Base-by-base conservation (phyloP, 2,888 invertebrate species). In the Tolmerus cingulatus region DNA sequence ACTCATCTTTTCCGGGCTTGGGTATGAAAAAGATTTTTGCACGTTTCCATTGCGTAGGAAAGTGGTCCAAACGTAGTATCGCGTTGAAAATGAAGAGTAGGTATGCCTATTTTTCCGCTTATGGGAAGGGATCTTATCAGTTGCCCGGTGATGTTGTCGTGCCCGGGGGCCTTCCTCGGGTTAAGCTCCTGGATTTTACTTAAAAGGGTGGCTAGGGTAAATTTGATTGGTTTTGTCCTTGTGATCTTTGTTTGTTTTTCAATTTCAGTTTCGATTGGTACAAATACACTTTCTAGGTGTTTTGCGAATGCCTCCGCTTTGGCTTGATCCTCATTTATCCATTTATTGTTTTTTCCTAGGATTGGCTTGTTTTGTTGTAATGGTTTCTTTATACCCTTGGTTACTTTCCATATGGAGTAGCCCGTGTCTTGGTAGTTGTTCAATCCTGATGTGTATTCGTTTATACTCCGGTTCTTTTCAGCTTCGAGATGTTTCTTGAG, bases 321-420 rank as follows among this genome's bases (percentile, higher is more conserved):
- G 16, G 82, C 57, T 82, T 30, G 8, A 3, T 82, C 57, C 16
- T 57, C 55, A 19, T 55, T 57, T 19, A 74, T 34, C 57, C 66
- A 57, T n/a, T 34, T 7, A 16, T 19, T 30, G n/a, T 51, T 57
- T 57, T 27, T 34, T 23, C 34, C 34, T 34, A 51, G 19, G 16
- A 82, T 51, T 27, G 82, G 82, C 8, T 37, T 19, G 34, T 34
- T 57, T 30, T 55, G 57, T 30, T 55, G n/a, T 27, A 57, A n/a
- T 14, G 82, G 82, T 82, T 51, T 82, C 16, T 82, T 82, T 30
- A 82, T 82, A 8, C 51, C 34, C 19, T 82, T 82, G 16, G 57
- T 82, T 30, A 55, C 30, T n/a, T 82, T 82, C 82, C 55, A 82
- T 30, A 82, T 30, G 30, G 57, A 34, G 51, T 82, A 82, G 9